These are phyloP conservation scores for Symphodus melops DNA, from an alignment of 2,113 vertebrate species.

Conservation along the genomic window DNA sequence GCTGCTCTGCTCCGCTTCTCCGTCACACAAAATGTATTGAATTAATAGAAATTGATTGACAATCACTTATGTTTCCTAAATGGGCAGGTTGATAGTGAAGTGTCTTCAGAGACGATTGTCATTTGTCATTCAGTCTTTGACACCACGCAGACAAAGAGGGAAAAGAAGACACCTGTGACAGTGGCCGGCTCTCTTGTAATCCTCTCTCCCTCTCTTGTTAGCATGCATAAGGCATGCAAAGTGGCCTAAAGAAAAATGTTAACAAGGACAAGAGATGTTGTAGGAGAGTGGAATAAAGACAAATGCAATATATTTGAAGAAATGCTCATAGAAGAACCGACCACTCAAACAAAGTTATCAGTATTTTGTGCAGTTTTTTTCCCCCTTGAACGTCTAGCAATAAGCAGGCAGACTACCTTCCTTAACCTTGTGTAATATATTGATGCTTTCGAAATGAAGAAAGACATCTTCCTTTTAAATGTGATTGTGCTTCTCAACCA, in stretches of 20 bases:
- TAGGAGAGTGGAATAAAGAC: slow-evolving; percentile 15
- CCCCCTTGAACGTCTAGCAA: slow-evolving; percentile 49
- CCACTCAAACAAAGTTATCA: slow-evolving; percentile 16
- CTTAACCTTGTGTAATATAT: slow-evolving; percentile 29
- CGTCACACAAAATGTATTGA: too few relatives aligned
- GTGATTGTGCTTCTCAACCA: slow-evolving; percentile 2
- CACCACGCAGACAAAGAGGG: not conserved
- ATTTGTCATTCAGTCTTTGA: slow-evolving; percentile 12
- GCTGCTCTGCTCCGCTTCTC: too few relatives aligned
- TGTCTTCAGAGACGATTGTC: not conserved
- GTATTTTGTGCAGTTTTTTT: slow-evolving; percentile 19
- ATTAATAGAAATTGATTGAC: too few relatives aligned
- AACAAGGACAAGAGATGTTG: slow-evolving; percentile 29
- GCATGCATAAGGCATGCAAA: slow-evolving; percentile 31
- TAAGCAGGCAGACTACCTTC: slow-evolving; percentile 19
- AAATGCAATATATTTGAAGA: slow-evolving; percentile 28
- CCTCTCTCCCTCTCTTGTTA: slow-evolving; percentile 23
- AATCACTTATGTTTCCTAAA: too few relatives aligned
- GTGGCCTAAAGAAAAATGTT: slow-evolving; percentile 26
- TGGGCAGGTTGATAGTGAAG: too few relatives aligned
- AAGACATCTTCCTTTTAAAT: slow-evolving; percentile 23
- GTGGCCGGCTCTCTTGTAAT: not conserved
- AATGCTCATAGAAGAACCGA: slow-evolving; percentile 6
- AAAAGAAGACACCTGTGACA: not conserved
- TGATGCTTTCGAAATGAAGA: slow-evolving; percentile 30